A percentile compares a stretch with the other conserved stretches of the same genome.
Conservation (phyloP, 2,797 vertebrate genomes). For the Poecile montanus region DNA sequence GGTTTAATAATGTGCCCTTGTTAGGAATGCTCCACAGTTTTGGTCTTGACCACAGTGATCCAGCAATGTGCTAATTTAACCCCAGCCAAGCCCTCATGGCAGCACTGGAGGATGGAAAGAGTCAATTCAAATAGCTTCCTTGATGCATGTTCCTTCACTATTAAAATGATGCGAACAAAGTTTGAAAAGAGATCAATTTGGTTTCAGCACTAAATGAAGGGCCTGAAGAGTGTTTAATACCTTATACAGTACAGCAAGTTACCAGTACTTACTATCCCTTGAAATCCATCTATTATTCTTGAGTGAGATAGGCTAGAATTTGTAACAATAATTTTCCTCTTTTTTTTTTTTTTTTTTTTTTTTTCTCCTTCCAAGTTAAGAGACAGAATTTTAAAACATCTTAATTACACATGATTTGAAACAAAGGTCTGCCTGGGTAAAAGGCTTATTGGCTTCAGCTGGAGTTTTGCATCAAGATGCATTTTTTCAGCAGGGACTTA, state of each 20-base stretch:
- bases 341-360: neutral
- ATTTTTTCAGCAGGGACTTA: neutral
- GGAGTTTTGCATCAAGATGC: neutral
- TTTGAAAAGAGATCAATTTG: neutral
- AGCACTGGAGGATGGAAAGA: neutral
- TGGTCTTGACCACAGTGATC: neutral
- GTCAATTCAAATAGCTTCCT: neutral
- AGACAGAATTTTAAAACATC: neutral
- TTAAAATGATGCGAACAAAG: neutral
- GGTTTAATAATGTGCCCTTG: neutral
- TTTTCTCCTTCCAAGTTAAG: neutral
- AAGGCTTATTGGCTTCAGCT: neutral
- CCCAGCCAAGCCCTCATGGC: neutral
- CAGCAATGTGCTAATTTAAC: neutral
- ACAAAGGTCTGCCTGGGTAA: neutral
- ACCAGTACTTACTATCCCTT: neutral
- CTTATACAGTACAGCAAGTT: neutral
- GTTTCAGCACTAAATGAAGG: neutral
- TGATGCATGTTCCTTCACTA: neutral
- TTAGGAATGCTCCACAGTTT: neutral
- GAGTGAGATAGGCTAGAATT: neutral
- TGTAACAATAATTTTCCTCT: neutral
- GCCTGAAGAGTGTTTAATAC: neutral
- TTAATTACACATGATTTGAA: neutral
- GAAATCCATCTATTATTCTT: neutral